Evolutionary conservation across 2,888 invertebrate genomes (phyloP), one percentile per base, ranked within the genome.

Genomic region (Cerastoderma edule): DNA sequence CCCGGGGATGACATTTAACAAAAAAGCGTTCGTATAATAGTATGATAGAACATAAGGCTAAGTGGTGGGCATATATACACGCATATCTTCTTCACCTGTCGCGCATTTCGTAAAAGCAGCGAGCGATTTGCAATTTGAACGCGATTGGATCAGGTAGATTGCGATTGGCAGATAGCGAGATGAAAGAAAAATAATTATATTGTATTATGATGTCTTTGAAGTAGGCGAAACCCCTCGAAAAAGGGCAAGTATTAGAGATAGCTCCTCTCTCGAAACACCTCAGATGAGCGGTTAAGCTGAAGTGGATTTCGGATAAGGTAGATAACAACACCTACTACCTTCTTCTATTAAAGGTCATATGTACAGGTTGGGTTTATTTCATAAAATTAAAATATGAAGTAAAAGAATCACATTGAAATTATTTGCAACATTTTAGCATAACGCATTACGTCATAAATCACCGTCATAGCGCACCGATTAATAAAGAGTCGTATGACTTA

Each of bases 181-280:
- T 60, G 60, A 60, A 60, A 60, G 60, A 60, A 35, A 39, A 24
- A 60, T 60, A 60, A 60, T 60, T 60, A 60, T 60, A 60, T 60
- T 60, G 60, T 60, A 60, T 60, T 60, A 60, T 60, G 39, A 60
- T 24, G 35, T 60, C 60, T 60, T 60, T 60, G 60, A 60, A 60
- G 60, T 60, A 60, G 39, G 35, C 60, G 60, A 60, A 60, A 60
- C 35, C 39, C 35, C 60, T 60, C 30, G 60, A 60, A 60, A 60
- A 60, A 60, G 60, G 60, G 60, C 60, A 60, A 60, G 60, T 60
- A 60, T 22, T 19, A 33, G 4, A 60, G 60, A 60, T 60, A 60
- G 60, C 60, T 22, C 39, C 22, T 19, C 60, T 60, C 27, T 60
- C 33, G 10, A 35, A 60, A 60, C 60, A 35, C 60, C 60, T 39